Percentiles rank a stretch among this genome's conserved stretches.
Evolutionary conservation across 2,888 invertebrate genomes (phyloP).

Genomic region (Eilema caniola): DNA sequence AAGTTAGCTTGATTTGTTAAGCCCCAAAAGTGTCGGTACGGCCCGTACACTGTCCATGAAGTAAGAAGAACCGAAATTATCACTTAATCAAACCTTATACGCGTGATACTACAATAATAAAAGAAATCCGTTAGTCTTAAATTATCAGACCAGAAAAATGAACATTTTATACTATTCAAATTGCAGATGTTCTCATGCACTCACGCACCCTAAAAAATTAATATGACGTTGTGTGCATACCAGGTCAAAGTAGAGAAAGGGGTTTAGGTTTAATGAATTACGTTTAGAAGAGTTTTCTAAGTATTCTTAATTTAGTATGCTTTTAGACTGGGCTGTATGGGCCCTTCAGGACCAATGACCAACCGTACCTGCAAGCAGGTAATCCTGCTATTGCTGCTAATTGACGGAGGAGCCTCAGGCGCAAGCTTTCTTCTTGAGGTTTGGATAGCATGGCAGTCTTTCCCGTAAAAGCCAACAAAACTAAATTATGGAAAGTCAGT

Average conservation of each 20-base stretch:
- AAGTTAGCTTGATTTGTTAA: too few relatives aligned
- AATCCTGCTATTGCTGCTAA: too few relatives aligned
- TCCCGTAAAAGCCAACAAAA: not conserved
- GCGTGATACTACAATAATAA: not conserved
- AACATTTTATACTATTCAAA: conserved; percentile 3
- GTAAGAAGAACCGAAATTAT: not conserved
- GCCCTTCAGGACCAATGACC: not conserved
- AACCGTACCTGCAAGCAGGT: too few relatives aligned
- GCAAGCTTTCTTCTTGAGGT: too few relatives aligned
- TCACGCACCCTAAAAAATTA: not conserved
- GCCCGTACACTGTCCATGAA: too few relatives aligned
- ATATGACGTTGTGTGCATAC: not conserved
- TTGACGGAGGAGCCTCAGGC: not conserved
- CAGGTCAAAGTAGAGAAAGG: not conserved
- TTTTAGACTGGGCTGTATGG: not conserved
- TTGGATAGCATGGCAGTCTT: too few relatives aligned
- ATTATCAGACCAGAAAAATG: not conserved
- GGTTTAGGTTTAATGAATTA: not conserved
- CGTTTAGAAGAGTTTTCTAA: not conserved
- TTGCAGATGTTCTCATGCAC: not conserved
- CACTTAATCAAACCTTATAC: not conserved
- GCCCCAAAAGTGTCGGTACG: too few relatives aligned
- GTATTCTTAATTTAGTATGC: not conserved
- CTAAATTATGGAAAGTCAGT: not conserved
- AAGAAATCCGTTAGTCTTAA: not conserved